Evolutionary conservation across 2,797 vertebrate genomes (phyloP), one percentile per base, ranked within the genome.

Genomic region (Pelochelys cantorii): DNA sequence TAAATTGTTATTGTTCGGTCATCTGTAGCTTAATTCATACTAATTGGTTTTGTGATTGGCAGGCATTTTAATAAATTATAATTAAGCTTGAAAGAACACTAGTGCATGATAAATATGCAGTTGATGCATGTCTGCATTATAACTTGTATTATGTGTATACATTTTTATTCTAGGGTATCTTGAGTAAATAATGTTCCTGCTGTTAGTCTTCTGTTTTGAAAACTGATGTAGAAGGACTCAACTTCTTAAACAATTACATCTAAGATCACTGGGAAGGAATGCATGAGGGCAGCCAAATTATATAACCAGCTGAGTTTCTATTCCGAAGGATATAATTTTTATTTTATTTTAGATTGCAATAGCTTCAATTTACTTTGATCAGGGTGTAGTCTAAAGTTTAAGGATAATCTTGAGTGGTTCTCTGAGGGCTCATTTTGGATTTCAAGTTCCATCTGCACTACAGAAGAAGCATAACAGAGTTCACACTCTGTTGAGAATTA

Each of bases 11-110:
- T 74, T 97, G 93, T 96, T 94, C 95, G 90, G 92, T 97, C 17
- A 1, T 92, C 96, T 95, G 90, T 95, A 94, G 85, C 90, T 95
- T 97, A 96, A 98, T 97, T 95, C 95, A 94, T 90, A 88, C 93
- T 97, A 97, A 97, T 95, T 96, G 88, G 88, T 94, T 96, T 96
- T 93, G 92, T 97, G 96, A 98, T 90, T 97, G 97, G 90, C 97
- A 97, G 94, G 68, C 92, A 93, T 88, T 82, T 96, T 97, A 97
- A 98, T 94, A 84, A 88, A 95, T 93, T 89, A 83, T 96, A 97
- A 98, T 97, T 96, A 90, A 90, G 87, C 85, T 83, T 92, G 87
- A 90, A 92, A 88, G 82, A 93, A 93, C 85, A 87, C 68, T 93
- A 85, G 42, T 91, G 34, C 7, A 90, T 93, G 48, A n/a, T 81